phyloP scores from a whole-genome alignment of 2,888 invertebrate species.

The Dryadula phaetusa region DNA sequence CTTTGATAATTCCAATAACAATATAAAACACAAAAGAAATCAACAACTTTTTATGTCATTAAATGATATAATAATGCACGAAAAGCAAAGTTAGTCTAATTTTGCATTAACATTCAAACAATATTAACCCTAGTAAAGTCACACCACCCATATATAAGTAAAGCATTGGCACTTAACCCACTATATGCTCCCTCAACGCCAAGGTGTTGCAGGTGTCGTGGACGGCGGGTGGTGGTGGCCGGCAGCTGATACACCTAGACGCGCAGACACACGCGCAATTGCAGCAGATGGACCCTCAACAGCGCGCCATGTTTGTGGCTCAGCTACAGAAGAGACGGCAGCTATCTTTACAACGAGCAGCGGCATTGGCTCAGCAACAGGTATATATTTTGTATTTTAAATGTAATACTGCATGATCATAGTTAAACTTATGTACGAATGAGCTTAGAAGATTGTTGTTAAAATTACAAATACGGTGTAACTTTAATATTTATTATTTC shows the following conservation, averaged over 20 bases:
- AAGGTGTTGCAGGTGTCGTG: conserved; percentile 70
- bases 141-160: not conserved
- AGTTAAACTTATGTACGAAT: too few relatives aligned
- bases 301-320: conserved; percentile 91
- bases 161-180: conserved; percentile 13
- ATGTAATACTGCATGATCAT: too few relatives aligned
- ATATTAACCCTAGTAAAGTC: not conserved
- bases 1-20: too few relatives aligned
- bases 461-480: too few relatives aligned
- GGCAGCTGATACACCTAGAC: conserved; percentile 92
- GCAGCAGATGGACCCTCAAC: conserved; percentile 92
- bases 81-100: not conserved
- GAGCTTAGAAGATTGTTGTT: too few relatives aligned
- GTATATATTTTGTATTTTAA: conserved; percentile 46
- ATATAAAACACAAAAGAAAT: too few relatives aligned
- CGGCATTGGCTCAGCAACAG: conserved; percentile 77
- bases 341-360: conserved; percentile 81
- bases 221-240: conserved; percentile 77
- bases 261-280: conserved; percentile 93
- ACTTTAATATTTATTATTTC: too few relatives aligned
- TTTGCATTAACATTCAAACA: not conserved
- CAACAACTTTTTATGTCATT: too few relatives aligned
- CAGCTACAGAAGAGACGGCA: conserved; percentile 88
- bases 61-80: not conserved
- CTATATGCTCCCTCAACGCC: conserved; percentile 26